A percentile compares a stretch with the other conserved stretches of the same genome.
Evolutionary conservation across 1,140 invertebrate species (phyloP).

Genomic region (Drosophila bocki): DNA sequence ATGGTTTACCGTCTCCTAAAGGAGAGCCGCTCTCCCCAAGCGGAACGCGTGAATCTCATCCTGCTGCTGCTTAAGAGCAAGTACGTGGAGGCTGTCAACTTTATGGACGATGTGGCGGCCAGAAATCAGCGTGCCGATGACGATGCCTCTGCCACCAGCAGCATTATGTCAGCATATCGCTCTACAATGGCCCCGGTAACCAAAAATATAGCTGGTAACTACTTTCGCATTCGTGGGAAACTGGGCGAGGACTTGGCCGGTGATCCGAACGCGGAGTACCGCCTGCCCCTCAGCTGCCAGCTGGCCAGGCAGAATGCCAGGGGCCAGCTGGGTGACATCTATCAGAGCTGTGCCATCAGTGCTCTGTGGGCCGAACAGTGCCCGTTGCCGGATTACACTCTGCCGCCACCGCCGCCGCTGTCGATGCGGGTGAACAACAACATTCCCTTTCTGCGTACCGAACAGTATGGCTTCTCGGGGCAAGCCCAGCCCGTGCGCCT

Average conservation of each 20-base stretch:
- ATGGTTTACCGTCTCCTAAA: constrained; percentile 59
- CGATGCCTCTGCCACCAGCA: constrained; percentile 4
- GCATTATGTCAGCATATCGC: constrained; percentile 68
- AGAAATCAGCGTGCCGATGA: constrained; percentile 9
- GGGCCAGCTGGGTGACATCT: constrained; percentile 61
- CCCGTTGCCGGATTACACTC: neutral
- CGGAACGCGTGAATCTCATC: constrained; percentile 72
- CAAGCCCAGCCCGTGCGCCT: constrained; percentile 5
- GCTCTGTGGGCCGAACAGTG: constrained; percentile 60
- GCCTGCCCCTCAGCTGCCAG: constrained; percentile 72
- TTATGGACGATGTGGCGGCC: constrained; percentile 68
- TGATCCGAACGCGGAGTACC: constrained; percentile 18
- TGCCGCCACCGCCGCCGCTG: neutral
- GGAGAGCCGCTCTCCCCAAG: constrained; percentile 25
- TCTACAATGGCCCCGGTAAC: constrained; percentile 74
- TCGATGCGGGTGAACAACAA: constrained; percentile 29
- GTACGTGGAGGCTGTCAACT: constrained; percentile 77
- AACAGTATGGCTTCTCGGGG: constrained; percentile 20
- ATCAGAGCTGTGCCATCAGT: constrained; percentile 69
- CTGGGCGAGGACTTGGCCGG: constrained; percentile 24
- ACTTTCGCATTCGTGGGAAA: constrained; percentile 63
- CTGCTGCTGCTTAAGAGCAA: constrained; percentile 76
- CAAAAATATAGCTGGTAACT: constrained; percentile 65
- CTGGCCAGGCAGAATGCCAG: constrained; percentile 65
- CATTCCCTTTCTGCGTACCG: constrained; percentile 68